These are phyloP conservation scores for Dilophus febrilis DNA, from an alignment of 2,888 invertebrate species.

Conservation along the genomic window DNA sequence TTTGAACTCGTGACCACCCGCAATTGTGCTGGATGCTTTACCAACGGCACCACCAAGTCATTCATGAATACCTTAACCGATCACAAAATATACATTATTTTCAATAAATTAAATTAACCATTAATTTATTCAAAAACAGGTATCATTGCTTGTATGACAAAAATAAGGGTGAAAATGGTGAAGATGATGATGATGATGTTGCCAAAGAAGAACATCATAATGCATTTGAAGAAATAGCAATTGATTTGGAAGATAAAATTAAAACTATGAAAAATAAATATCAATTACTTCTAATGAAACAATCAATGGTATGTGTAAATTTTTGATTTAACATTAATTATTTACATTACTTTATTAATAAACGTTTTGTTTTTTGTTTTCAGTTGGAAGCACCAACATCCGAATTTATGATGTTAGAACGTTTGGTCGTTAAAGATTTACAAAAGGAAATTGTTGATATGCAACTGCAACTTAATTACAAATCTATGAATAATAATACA, in stretches of 20 bases:
- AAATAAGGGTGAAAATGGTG: conserved; percentile 35
- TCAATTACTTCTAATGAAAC: conserved; percentile 51
- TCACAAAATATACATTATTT: background rate
- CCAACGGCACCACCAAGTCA: too few relatives aligned
- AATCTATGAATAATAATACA: too few relatives aligned
- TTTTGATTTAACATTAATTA: background rate
- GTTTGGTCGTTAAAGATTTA: conserved; percentile 56
- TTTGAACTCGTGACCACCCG: too few relatives aligned
- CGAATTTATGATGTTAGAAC: conserved; percentile 59
- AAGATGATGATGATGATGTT: conserved; percentile 15
- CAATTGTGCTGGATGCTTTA: too few relatives aligned
- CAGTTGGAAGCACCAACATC: conserved; percentile 50
- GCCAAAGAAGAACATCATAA: conserved; percentile 55
- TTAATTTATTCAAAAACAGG: conserved; percentile 15
- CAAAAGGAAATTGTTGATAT: conserved; percentile 43
- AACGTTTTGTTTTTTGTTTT: conserved; percentile 3
- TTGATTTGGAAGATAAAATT: conserved; percentile 51
- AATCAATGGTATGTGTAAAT: conserved; percentile 48
- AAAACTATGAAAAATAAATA: conserved; percentile 55
- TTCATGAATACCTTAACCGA: background rate
- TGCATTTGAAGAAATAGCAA: conserved; percentile 48
- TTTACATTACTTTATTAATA: background rate
- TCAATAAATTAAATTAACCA: background rate
- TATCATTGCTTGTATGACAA: conserved; percentile 56
- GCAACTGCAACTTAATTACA: conserved; percentile 31